A percentile compares a stretch with the other conserved stretches of the same genome.
phyloP scores from a whole-genome alignment of 2,797 vertebrate species.

The Pelodytes ibericus region DNA sequence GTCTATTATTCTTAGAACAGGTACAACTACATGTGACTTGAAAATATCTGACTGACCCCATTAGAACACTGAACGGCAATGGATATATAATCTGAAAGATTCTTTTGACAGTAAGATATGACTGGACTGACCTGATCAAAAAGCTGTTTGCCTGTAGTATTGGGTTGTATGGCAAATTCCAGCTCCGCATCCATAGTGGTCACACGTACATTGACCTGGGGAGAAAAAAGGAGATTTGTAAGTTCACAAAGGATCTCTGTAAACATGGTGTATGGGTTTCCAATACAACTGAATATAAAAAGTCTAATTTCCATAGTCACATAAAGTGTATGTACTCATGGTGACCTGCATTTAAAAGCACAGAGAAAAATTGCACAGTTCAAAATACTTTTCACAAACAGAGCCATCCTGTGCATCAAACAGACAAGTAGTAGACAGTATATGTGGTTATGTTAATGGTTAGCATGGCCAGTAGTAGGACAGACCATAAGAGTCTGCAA shows the following conservation, averaged over 20 bases:
- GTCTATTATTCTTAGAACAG: too few relatives aligned
- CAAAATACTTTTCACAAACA: not conserved
- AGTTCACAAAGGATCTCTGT: not conserved
- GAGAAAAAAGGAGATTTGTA: constrained; percentile 21
- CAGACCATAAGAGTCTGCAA: too few relatives aligned
- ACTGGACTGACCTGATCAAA: constrained; percentile 89
- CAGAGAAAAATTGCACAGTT: not conserved
- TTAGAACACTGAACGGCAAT: too few relatives aligned
- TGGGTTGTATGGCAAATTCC: constrained; percentile 97
- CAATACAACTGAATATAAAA: constrained; percentile 4
- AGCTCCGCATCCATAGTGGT: constrained; percentile 97
- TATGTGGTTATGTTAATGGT: too few relatives aligned
- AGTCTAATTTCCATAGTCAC: not conserved
- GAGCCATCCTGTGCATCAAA: too few relatives aligned
- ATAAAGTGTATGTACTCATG: not conserved
- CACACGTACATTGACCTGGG: constrained; percentile 94
- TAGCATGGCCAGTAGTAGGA: too few relatives aligned
- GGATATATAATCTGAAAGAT: too few relatives aligned
- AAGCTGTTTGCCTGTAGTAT: constrained; percentile 93
- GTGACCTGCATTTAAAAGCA: not conserved
- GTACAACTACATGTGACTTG: too few relatives aligned
- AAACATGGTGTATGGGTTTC: not conserved
- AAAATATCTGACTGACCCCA: too few relatives aligned
- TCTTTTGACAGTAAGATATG: not conserved
- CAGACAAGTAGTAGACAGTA: too few relatives aligned